These are phyloP conservation scores for Palaemon carinicauda DNA, from an alignment of 1,140 invertebrate genomes.

Conservation along the genomic window DNA sequence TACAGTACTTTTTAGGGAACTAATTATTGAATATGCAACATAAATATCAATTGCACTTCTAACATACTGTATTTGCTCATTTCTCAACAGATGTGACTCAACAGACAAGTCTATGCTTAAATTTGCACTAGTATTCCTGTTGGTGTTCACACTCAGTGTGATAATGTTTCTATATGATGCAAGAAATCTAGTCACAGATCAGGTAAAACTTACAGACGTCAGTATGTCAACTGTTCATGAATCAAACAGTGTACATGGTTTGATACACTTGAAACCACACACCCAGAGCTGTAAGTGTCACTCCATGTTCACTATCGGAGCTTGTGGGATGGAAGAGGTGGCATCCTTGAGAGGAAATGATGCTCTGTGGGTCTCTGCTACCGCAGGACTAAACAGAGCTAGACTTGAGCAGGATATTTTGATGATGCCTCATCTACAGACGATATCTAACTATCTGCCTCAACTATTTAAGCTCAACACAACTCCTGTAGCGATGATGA, in stretches of 20 bases:
- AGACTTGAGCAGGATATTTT: not conserved
- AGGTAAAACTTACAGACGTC: not conserved
- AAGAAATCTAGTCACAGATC: no score
- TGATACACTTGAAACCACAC: not conserved
- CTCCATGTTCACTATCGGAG: slow-evolving; percentile 40
- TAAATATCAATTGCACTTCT: no score
- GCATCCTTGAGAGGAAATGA: not conserved
- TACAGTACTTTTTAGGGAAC: no score
- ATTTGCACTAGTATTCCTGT: no score
- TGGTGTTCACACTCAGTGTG: no score
- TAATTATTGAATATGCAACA: no score
- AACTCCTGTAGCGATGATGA: not conserved
- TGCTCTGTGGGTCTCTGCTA: not conserved
- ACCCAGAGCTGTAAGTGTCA: slow-evolving; percentile 15
- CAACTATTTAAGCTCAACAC: not conserved
- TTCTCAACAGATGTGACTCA: no score
- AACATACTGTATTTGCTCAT: no score
- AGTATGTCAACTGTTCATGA: not conserved
- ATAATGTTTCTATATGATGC: no score
- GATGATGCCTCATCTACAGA: slow-evolving; percentile 24
- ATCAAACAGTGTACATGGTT: not conserved
- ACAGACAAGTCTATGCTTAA: no score
- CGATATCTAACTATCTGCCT: slow-evolving; percentile 29
- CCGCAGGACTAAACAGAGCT: not conserved
- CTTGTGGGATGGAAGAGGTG: slow-evolving; percentile 26